Base-by-base conservation (phyloP, 2,113 vertebrate genomes). In the Aegotheles bennettii region DNA sequence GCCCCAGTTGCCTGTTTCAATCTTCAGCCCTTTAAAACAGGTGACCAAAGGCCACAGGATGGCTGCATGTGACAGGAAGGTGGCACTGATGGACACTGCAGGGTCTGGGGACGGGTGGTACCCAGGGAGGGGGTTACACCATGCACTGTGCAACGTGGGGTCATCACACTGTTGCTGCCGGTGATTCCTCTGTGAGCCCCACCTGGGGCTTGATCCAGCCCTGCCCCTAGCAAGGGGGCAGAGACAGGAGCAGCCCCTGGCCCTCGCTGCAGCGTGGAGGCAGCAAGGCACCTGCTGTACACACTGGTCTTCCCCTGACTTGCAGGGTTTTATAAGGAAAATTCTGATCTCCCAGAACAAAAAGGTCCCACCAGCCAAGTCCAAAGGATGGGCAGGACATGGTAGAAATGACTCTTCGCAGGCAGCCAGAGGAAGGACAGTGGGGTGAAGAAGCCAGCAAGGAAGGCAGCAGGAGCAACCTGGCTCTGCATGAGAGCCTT, bases 181-280 rank as follows among this genome's bases (percentile, higher is more conserved):
- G 33, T 1, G 2, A 40, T 19, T 64, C 57, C 57, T 47, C 57
- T 43, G 53, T 0, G 8, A 85, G 35, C 25, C 20, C 36, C 77
- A n/a, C 2, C 25, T 70, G 85, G 21, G 70, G 56, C 56, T 73
- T 3, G 11, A 75, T 23, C 36, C n/a, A 63, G 42, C 38, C 60
- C 75, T 54, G 57, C 25, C 45, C 59, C 13, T 26, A 1, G 2
- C 35, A 64, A 68, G 35, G 2, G 47, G 38, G 29, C 69, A 91
- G n/a, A 24, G 61, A 40, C 36, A 35, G n/a, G 60, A 54, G 53
- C 33, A 71, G 81, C 31, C 48, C 24, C 48, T 29, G 23, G 42
- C 31, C 73, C 57, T 85, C 13, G 2, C 38, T 38, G 54, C 0
- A 3, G 64, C 0, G 0, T 4, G 29, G 54, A 86, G 42, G 18